phyloP scores from a whole-genome alignment of 2,888 invertebrate species.

The Cosmia trapezina region DNA sequence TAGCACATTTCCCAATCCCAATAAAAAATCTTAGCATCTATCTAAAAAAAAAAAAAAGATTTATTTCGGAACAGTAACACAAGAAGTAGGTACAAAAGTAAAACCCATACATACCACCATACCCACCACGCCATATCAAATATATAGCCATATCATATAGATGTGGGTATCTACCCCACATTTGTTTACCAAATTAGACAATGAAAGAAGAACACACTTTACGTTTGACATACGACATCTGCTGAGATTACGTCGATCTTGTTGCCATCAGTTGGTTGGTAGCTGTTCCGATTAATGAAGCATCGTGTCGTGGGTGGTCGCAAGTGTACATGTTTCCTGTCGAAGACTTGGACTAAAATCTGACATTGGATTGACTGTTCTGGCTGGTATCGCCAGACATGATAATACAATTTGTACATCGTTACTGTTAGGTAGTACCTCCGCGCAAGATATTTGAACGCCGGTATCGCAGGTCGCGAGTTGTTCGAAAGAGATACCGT shows the following conservation, averaged over 20 bases:
- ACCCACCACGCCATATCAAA: too few relatives aligned
- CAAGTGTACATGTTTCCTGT: conserved; percentile 24
- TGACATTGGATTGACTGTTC: neutral
- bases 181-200: conserved; percentile 7
- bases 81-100: too few relatives aligned
- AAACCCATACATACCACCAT: too few relatives aligned
- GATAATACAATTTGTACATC: neutral
- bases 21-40: neutral
- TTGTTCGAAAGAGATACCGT: too few relatives aligned
- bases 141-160: too few relatives aligned
- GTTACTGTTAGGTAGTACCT: too few relatives aligned
- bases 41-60: too few relatives aligned
- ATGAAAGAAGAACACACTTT: neutral
- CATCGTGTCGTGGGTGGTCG: conserved; percentile 5
- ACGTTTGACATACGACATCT: conserved; percentile 20
- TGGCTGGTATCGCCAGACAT: neutral
- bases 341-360: conserved; percentile 11
- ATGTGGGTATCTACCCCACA: neutral
- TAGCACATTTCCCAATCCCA: neutral
- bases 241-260: conserved; percentile 17
- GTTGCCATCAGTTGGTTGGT: neutral
- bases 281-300: conserved; percentile 31
- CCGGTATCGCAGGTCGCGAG: too few relatives aligned
- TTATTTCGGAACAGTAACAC: too few relatives aligned
- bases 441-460: neutral